These are phyloP conservation scores for Ptiloglossa arizonensis DNA, from an alignment of 1,140 invertebrate genomes.

Conservation along the genomic window DNA sequence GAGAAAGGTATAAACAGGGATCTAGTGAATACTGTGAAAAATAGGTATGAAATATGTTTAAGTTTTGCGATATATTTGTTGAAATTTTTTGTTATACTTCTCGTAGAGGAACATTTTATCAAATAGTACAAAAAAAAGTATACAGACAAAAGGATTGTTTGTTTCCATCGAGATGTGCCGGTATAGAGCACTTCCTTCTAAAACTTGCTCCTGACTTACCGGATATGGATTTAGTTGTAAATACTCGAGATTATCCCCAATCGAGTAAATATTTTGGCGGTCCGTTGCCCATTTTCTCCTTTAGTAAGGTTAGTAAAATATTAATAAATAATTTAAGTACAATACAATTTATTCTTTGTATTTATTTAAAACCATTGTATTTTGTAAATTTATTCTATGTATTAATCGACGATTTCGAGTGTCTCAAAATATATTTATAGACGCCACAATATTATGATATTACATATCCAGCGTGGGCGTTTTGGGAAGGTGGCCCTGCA, in stretches of 20 bases:
- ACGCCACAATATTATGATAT: conserved; percentile 93
- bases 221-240: conserved; percentile 94
- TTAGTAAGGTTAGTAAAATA: conserved; percentile 90
- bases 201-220: conserved; percentile 85
- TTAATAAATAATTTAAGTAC: conserved; percentile 2
- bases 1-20: conserved; percentile 86
- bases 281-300: conserved; percentile 93
- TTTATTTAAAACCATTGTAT: neutral
- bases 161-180: conserved; percentile 95
- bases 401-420: conserved; percentile 22
- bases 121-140: conserved; percentile 90
- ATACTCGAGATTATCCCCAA: conserved; percentile 96
- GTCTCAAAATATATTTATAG: conserved; percentile 77
- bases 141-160: conserved; percentile 93
- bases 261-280: conserved; percentile 85
- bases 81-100: neutral
- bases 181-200: conserved; percentile 94
- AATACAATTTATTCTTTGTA: neutral
- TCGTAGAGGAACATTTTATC: conserved; percentile 90
- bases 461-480: conserved; percentile 98
- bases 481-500: conserved; percentile 98
- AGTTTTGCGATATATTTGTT: neutral
- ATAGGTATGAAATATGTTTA: conserved; percentile 78
- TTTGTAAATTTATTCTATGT: conserved; percentile 7
- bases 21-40: conserved; percentile 84